Base-by-base conservation (phyloP, 2,797 vertebrate genomes). In the Silurus lanzhouensis region DNA sequence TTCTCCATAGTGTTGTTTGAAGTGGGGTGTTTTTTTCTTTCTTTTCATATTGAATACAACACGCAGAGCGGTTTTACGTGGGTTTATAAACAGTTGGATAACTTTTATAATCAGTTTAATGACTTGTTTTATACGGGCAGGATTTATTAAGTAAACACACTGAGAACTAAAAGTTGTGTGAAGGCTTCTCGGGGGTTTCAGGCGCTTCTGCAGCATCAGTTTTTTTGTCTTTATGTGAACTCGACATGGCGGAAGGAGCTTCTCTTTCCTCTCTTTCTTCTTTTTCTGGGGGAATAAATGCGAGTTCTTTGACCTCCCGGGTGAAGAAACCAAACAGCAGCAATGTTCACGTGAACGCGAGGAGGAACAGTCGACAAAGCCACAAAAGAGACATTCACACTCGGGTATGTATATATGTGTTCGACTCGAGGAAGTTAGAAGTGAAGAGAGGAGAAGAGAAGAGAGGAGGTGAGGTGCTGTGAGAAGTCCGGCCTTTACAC, bases 201-300 rank as follows among this genome's bases (percentile, higher is more conserved):
- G 48, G 10, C 15, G 17, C 13, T 67, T 57, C 14, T 44, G 9
- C 1, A 20, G 12, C 15, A 25, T 7, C 63, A 12, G 61, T 77
- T 31, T 22, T 22, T 72, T 83, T 77, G 77, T 82, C 77, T 84
- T 82, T 57, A 52, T 38, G 46, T 81, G 19, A 12, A 17, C 9
- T 58, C 74, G 48, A 38, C 27, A 92, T 91, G 91, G 91, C 91
- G 79, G 91, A 92, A 66, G 90, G 78, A 63, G 27, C 85, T 1
- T 19, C 87, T 46, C 70, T 86, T 52, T 52, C 48, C 48, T 52
- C 48, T 52, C 48, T 52, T 52, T 52, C 85, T 1, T 22, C 87
- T 46, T 66, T 86, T 13, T 87, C 81, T 52, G 80, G 83, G 17
- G 87, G 80, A 79, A 9, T 88, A 14, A 90, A 87, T 80, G 17